Evolutionary conservation across 2,113 vertebrate species (phyloP).

Genomic region (Phyllopteryx taeniolatus): DNA sequence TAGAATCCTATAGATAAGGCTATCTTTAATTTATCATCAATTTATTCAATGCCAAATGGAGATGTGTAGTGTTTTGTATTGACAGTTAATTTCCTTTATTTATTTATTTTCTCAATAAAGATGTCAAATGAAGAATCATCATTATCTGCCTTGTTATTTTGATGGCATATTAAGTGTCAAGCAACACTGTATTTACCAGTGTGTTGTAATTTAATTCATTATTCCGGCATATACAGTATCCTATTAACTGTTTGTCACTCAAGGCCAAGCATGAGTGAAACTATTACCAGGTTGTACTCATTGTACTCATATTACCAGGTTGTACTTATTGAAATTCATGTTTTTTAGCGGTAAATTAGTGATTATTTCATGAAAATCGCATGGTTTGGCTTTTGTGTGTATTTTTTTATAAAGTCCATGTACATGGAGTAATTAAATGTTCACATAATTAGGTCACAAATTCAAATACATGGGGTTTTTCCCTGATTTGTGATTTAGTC

Average conservation of each 20-base stretch:
- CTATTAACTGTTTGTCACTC: constrained; percentile 26
- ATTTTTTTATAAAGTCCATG: constrained; percentile 36
- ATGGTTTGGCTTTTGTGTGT: neutral
- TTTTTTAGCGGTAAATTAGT: neutral
- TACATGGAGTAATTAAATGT: constrained; percentile 41
- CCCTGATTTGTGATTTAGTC: constrained; percentile 53
- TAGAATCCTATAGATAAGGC: no score
- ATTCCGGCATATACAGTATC: constrained; percentile 16
- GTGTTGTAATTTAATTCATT: constrained; percentile 31
- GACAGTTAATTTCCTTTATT: no score
- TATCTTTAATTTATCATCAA: no score
- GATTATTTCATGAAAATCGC: neutral
- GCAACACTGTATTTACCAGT: constrained; percentile 20
- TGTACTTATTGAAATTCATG: neutral
- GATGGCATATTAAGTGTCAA: neutral
- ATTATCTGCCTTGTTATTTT: neutral
- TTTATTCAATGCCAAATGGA: no score
- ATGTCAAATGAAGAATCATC: no score
- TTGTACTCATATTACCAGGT: neutral
- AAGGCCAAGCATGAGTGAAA: constrained; percentile 18
- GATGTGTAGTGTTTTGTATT: no score
- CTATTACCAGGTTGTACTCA: constrained; percentile 6
- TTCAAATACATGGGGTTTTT: constrained; percentile 49
- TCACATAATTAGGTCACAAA: constrained; percentile 61
- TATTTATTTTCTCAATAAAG: no score